Base-by-base conservation (phyloP, 2,113 vertebrate species). In the Silurus glanis region DNA sequence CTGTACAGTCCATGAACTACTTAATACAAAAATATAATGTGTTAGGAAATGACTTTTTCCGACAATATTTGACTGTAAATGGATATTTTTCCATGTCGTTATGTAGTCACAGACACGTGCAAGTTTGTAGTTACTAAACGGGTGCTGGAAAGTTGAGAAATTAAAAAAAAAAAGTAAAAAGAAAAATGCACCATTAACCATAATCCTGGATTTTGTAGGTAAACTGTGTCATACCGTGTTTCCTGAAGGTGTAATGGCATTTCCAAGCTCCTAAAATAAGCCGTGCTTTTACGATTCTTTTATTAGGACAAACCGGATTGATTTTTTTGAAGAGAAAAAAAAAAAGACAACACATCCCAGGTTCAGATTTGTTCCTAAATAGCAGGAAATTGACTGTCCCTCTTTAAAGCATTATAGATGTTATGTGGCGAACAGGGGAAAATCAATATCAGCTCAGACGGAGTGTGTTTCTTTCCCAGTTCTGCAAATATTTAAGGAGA, bases 341-440 rank as follows among this genome's bases (percentile, higher is more conserved):
- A 75, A 37, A 37, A 58, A 14, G 21, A 61, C 13, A 56, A 53
- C 1, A 5, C 17, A 74, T 23, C 17, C 25, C 12, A 59, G 14
- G 28, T 21, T 79, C 25, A 21, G 53, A 62, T 87, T 69, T 80
- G 58, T 49, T 80, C 56, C 47, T 61, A 79, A 80, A 71, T 81
- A 69, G 66, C 83, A 81, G 76, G 37, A 72, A 87, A 80, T 84
- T 45, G 75, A 66, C 55, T 72, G 45, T 10, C 45, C 2, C 64
- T 83, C 61, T 84, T 84, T 87, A 81, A 74, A 71, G 64, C 75
- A 80, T 84, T 80, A 58, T 83, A 80, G 64, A 69, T 21, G 64
- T 23, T 51, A 71, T 17, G 55, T 61, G 80, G 47, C n/a, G 74
- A 67, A 86, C 5, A 13, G 45, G 74, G 61, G 53, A 66, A 85